Evolutionary conservation across 2,113 vertebrate genomes (phyloP).

Genomic region (Cyprinodon variegatus): DNA sequence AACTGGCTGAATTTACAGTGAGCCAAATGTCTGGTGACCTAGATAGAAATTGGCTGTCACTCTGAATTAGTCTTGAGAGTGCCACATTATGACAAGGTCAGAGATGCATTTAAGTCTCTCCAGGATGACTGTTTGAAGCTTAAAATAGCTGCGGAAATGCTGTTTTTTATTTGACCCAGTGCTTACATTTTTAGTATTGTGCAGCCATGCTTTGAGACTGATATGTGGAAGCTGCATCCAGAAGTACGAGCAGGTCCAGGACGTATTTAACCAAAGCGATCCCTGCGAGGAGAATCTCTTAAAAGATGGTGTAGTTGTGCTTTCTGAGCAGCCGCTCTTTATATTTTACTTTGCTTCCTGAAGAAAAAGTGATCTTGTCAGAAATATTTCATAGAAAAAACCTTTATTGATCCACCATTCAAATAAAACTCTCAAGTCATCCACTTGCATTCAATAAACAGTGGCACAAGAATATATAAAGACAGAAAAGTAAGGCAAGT

Average conservation of each 20-base stretch:
- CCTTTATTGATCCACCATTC: constrained; percentile 64
- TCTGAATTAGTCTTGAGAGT: constrained; percentile 16
- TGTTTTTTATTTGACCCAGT: constrained; percentile 27
- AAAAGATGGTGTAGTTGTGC: constrained; percentile 27
- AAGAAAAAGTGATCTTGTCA: not conserved
- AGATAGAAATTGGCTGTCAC: constrained; percentile 31
- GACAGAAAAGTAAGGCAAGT: constrained; percentile 75
- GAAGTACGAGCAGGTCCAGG: not conserved
- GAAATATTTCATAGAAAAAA: constrained; percentile 37
- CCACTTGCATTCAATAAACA: constrained; percentile 54
- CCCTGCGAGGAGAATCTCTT: constrained; percentile 9
- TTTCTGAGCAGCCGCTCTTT: not conserved
- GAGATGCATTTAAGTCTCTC: constrained; percentile 24
- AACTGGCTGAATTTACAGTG: constrained; percentile 2
- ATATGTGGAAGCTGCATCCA: not conserved
- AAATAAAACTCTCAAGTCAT: constrained; percentile 72
- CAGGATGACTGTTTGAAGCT: constrained; percentile 32
- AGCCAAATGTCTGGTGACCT: constrained; percentile 34
- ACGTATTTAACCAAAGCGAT: not conserved
- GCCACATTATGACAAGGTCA: constrained; percentile 33
- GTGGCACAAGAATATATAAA: constrained; percentile 76
- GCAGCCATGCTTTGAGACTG: not conserved
- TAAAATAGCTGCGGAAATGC: constrained; percentile 17
- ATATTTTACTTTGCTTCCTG: not conserved
- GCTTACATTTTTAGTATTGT: constrained; percentile 14